Evolutionary conservation across 1,140 invertebrate species (phyloP), one percentile per base, ranked within the genome.

Genomic region (Cydia amplana): DNA sequence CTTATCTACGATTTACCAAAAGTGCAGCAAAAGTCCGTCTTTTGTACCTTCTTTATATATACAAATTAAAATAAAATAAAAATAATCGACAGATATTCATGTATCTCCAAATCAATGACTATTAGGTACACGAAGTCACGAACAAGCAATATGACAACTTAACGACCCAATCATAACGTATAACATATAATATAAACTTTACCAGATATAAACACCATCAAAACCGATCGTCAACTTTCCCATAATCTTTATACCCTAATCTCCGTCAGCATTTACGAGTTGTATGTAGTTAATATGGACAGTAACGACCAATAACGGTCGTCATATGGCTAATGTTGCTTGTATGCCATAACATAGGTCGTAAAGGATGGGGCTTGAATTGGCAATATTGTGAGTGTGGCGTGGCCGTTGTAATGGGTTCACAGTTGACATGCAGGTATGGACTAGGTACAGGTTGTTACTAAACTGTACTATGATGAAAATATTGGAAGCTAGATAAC

Each of bases 311-410:
- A 18, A 14, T 70, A 40, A 70, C 12, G 23, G n/a, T 20, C 32
- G 65, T 70, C 65, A 40, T 70, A 70, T 32, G 32, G 65, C n/a
- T 70, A 70, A 70, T 70, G 65, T 70, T 18, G 28, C 64, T 65
- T 65, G 63, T 65, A 67, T 67, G 32, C 46, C 74, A 36, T 77
- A 81, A 79, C 65, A 60, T 67, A 49, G 75, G 76, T 79, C 80
- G 70, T 81, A 77, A 79, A 77, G 77, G 74, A 67, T 77, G 74
- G 76, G 65, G 75, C 78, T 78, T 75, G 80, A 80, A 79, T 80
- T 82, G 80, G 73, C 78, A 77, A 78, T 79, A 78, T 79, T 63
- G 72, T 74, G 77, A 76, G 49, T 73, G 77, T 60, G 55, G 55
- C 55, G 49, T n/a, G 46, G 49, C 49, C n/a, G n/a, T 3, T 46